Evolutionary conservation across 2,888 invertebrate species (phyloP).

Genomic region (Drosophila vallismaia): DNA sequence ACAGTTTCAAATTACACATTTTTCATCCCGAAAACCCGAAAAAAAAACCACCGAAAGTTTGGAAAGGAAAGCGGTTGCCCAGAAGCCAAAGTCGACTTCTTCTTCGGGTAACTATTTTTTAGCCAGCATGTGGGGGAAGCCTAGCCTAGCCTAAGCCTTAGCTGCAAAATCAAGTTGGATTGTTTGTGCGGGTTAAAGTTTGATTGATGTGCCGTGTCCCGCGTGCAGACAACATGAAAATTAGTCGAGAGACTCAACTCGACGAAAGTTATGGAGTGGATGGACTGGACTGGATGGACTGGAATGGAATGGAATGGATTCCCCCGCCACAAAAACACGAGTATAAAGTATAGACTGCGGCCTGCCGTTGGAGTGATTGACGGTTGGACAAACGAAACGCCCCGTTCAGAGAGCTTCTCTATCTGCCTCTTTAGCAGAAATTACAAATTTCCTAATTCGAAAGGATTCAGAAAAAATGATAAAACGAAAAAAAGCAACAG

Average conservation of each 20-base stretch:
- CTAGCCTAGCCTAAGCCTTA: no score
- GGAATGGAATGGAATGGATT: no score
- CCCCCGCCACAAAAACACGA: conserved; percentile 1
- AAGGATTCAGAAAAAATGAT: not conserved
- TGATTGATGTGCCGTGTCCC: conserved; percentile 69
- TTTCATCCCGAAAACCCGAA: no score
- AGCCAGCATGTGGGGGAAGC: not conserved
- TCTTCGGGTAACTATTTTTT: no score
- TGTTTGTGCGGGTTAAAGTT: conserved; percentile 49
- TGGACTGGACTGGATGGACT: not conserved
- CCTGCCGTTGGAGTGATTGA: conserved; percentile 57
- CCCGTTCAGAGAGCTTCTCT: not conserved
- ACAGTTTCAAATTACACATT: no score
- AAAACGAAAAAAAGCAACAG: not conserved
- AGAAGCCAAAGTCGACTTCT: no score
- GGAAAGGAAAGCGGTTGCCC: not conserved
- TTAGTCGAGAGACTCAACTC: conserved; percentile 54
- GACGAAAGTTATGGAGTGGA: conserved; percentile 21
- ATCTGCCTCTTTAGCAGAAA: not conserved
- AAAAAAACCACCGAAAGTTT: conserved; percentile 3
- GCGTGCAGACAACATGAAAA: conserved; percentile 65
- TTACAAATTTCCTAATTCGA: not conserved
- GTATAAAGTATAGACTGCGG: not conserved
- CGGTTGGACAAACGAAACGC: conserved; percentile 36
- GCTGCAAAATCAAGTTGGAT: conserved; percentile 23